Conservation (phyloP, 2,797 vertebrate genomes). For the Coracias cyanogaster region DNA sequence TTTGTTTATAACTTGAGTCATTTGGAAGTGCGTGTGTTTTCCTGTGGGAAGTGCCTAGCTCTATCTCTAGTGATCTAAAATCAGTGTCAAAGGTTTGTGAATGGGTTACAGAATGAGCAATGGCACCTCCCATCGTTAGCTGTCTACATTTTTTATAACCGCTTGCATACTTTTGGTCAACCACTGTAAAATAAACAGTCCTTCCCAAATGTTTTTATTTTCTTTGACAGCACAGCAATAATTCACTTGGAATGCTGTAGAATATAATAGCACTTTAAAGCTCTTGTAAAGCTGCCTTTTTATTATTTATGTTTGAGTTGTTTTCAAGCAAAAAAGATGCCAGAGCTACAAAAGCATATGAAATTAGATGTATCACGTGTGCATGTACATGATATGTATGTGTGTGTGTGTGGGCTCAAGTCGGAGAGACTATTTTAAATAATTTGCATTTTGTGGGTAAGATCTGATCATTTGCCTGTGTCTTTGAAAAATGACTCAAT, state of each 20-base stretch:
- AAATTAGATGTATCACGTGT: constrained; percentile 14
- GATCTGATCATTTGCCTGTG: not conserved
- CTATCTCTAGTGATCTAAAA: constrained; percentile 54
- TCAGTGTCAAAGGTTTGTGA: constrained; percentile 76
- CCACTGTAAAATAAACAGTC: constrained; percentile 87
- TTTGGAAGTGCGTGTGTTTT: constrained; percentile 15
- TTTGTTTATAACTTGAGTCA: constrained; percentile 12
- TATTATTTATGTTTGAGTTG: constrained; percentile 65
- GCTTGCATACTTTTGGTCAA: constrained; percentile 86
- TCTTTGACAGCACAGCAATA: constrained; percentile 82
- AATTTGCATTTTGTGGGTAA: not conserved
- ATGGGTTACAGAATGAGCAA: constrained; percentile 77
- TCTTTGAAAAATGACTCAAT: constrained; percentile 27
- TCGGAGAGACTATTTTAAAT: not conserved
- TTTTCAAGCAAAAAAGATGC: constrained; percentile 63
- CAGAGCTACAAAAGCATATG: constrained; percentile 18
- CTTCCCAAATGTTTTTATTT: constrained; percentile 86
- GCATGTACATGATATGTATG: not conserved
- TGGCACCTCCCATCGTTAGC: constrained; percentile 79
- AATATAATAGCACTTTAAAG: constrained; percentile 72
- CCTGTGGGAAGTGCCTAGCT: constrained; percentile 27
- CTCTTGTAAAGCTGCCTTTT: constrained; percentile 58
- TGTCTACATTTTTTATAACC: constrained; percentile 83
- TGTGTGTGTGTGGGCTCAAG: not conserved
- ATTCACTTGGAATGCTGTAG: constrained; percentile 79